Conservation (phyloP, 2,113 vertebrate genomes). For the Dromiciops gliroides region DNA sequence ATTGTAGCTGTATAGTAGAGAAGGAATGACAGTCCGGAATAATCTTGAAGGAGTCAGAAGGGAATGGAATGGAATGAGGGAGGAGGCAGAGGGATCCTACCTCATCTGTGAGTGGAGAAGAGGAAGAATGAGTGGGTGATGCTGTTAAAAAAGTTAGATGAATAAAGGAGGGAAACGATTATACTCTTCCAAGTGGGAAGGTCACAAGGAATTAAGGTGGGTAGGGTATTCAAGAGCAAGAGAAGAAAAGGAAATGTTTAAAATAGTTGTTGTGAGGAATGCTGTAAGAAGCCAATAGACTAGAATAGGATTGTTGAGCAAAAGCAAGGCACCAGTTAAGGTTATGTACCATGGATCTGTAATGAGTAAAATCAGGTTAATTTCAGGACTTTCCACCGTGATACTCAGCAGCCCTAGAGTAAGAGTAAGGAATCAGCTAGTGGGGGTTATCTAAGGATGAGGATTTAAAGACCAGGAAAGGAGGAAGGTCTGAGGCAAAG, state of each 20-base stretch:
- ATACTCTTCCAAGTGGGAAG: background rate
- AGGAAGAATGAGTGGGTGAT: background rate
- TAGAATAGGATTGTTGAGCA: background rate
- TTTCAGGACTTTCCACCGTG: background rate
- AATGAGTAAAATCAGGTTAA: background rate
- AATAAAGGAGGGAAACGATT: background rate
- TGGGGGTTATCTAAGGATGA: background rate
- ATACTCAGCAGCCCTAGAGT: background rate
- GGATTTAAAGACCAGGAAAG: background rate
- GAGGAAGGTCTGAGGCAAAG: background rate
- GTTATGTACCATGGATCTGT: background rate
- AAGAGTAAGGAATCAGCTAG: background rate
- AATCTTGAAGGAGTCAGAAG: background rate
- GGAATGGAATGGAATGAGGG: no score
- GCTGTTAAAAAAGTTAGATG: background rate
- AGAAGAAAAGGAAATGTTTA: background rate
- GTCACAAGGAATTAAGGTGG: no score
- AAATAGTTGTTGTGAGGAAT: background rate
- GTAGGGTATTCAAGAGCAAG: background rate
- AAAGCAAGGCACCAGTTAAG: no score
- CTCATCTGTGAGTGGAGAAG: background rate
- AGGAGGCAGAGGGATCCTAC: no score
- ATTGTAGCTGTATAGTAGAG: no score
- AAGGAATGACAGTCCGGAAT: background rate
- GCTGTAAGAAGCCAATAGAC: background rate